These are phyloP conservation scores for Penaeus chinensis DNA, from an alignment of 1,140 invertebrate species.

Conservation along the genomic window DNA sequence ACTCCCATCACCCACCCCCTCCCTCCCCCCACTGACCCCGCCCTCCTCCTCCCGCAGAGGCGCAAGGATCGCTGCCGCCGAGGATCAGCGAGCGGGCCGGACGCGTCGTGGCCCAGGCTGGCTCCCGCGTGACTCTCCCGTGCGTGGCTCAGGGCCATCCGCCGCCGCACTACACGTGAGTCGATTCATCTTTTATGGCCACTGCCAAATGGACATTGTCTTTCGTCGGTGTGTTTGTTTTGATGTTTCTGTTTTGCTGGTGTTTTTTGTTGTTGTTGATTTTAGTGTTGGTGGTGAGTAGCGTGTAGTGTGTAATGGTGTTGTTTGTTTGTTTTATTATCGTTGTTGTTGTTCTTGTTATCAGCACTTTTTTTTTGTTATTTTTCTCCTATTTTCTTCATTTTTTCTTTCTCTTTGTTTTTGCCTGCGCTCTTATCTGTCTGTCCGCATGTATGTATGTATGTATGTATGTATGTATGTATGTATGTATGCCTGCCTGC, in stretches of 20 bases:
- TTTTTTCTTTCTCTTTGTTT: no score
- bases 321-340: constrained; percentile 1
- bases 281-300: neutral
- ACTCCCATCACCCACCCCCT: no score
- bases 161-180: neutral
- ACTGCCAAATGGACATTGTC: no score
- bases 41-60: neutral
- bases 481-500: no score
- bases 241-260: neutral
- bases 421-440: no score
- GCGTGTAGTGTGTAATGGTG: no score
- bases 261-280: constrained; percentile 1
- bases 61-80: constrained; percentile 28
- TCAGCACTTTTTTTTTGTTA: neutral
- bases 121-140: constrained; percentile 55
- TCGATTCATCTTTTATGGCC: no score
- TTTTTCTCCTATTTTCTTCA: no score
- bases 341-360: neutral
- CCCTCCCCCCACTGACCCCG: no score
- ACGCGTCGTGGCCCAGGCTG: constrained; percentile 26
- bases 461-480: no score
- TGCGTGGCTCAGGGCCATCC: constrained; percentile 57
- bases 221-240: neutral
- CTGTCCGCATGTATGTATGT: no score
- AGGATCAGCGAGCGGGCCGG: constrained; percentile 31